These are phyloP conservation scores for Anoplius nigerrimus DNA, from an alignment of 2,888 invertebrate genomes.

Conservation along the genomic window DNA sequence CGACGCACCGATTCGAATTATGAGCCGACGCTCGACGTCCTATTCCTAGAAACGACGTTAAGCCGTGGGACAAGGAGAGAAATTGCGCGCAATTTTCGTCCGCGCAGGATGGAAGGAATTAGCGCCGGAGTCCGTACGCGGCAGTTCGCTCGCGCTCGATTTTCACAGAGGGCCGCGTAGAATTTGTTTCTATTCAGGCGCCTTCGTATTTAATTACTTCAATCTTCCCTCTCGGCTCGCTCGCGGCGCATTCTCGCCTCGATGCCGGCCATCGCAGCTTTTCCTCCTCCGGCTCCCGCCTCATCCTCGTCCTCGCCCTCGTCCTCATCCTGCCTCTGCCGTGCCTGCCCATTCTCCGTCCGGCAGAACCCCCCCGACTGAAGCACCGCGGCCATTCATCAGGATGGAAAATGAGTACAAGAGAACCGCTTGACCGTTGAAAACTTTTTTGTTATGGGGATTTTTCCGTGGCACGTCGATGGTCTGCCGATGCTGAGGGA, in stretches of 20 bases:
- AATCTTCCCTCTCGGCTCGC: background rate
- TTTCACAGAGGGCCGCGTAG: background rate
- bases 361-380: background rate
- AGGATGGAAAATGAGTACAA: slow-evolving; percentile 10
- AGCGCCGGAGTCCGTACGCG: too few relatives aligned
- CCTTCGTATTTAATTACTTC: slow-evolving; percentile 2
- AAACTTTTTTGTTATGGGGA: slow-evolving; percentile 14
- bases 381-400: slow-evolving; percentile 8
- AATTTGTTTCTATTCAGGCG: slow-evolving; percentile 1
- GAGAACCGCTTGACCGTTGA: background rate
- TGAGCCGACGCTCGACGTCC: too few relatives aligned
- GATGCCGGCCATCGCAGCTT: background rate
- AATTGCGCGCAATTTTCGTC: background rate
- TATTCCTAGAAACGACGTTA: too few relatives aligned
- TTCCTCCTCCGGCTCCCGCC: background rate
- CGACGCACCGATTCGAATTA: too few relatives aligned
- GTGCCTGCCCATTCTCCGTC: slow-evolving; percentile 21
- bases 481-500: background rate
- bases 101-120: background rate
- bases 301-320: background rate
- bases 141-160: background rate
- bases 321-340: background rate
- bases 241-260: background rate
- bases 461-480: slow-evolving; percentile 4
- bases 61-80: too few relatives aligned